Evolutionary conservation across 2,797 vertebrate species (phyloP).

Genomic region (Hypotaenidia philippensis): DNA sequence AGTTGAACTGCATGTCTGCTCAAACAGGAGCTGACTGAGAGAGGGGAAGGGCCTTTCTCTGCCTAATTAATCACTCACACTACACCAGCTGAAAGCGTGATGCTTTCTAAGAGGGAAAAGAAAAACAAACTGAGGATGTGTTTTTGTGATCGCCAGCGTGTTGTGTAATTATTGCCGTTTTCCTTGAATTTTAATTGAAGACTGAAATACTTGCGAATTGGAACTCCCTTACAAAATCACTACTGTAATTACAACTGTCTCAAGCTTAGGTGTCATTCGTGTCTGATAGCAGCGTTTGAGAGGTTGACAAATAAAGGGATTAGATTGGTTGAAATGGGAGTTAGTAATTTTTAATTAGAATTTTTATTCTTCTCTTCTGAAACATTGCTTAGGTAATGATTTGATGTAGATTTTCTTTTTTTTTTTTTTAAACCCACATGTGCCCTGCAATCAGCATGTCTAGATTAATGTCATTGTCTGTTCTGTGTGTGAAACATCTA

Average conservation of each 20-base stretch:
- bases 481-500: not conserved
- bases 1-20: not conserved
- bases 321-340: not conserved
- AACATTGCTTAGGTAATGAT: not conserved
- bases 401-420: not conserved
- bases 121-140: not conserved
- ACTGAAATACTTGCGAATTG: not conserved
- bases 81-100: not conserved
- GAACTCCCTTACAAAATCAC: constrained; percentile 11
- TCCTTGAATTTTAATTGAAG: constrained; percentile 24
- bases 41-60: not conserved
- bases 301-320: constrained; percentile 40
- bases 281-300: not conserved
- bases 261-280: constrained; percentile 1
- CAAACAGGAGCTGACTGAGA: not conserved
- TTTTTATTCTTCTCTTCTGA: not conserved
- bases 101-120: not conserved
- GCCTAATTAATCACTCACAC: not conserved
- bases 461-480: not conserved
- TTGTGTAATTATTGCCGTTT: not conserved
- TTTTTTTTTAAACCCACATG: not conserved
- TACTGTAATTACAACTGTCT: constrained; percentile 27
- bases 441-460: not conserved
- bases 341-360: constrained; percentile 47
- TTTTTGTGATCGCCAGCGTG: not conserved